Evolutionary conservation across 1,140 invertebrate species (phyloP), one percentile per base, ranked within the genome.

Genomic region (Heliothis subflexa): DNA sequence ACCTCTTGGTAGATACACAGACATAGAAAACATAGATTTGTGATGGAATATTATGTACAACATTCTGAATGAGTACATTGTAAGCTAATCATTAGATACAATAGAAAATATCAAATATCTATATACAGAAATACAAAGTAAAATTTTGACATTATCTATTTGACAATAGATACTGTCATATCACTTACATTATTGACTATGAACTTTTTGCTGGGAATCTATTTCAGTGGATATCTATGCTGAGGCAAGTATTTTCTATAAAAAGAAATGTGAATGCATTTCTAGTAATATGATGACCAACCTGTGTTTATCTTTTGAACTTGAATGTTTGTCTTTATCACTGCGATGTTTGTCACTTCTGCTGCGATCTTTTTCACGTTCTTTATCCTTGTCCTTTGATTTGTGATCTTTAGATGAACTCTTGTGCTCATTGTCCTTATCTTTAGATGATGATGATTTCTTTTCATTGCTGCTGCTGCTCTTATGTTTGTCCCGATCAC

Each of bases 281-380:
- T 40, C 9, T 40, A 40, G 33, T 40, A 40, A 40, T 40, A 40
- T 3, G 9, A 7, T 40, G 25, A 73, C 55, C 74, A 81, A 93
- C 88, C 89, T 93, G 80, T 93, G 90, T 82, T 94, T 94, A 57
- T 94, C 92, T 88, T 93, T 94, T 77, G 93, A 93, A 86, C 90
- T 95, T 74, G 93, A 94, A 81, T 96, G 95, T 83, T 95, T 96
- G 25, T 96, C 96, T 70, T 96, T 96, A 79, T 86, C 95, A 78
- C 95, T 94, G n/a, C 80, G 78, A 70, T 86, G 77, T 84, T 90
- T 93, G 47, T 92, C 89, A 84, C 90, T 91, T 61, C 90, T 89
- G 33, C 89, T 83, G 40, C 83, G 76, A 52, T 89, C 87, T 78
- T 89, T 86, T 11, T 90, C 86, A 79, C 95, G 89, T 73, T 96